A percentile compares a stretch with the other conserved stretches of the same genome.
phyloP scores from a whole-genome alignment of 2,888 invertebrate genomes.

The Pristionchus japonicus region DNA sequence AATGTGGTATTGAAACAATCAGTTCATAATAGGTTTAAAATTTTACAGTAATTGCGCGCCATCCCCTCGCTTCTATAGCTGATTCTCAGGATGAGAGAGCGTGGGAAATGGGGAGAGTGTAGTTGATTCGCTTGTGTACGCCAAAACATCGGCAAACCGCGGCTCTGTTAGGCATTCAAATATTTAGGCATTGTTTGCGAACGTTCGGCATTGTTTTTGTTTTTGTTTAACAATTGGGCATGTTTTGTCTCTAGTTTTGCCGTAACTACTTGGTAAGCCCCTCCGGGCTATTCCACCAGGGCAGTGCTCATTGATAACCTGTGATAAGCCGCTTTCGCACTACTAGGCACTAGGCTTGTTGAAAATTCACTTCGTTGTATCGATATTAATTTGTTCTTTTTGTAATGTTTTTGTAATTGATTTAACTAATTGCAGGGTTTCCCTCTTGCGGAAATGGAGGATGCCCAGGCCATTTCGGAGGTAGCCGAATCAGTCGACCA shows the following conservation, averaged over 20 bases:
- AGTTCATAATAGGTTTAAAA: too few relatives aligned
- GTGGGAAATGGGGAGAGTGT: too few relatives aligned
- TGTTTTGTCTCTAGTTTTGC: not conserved
- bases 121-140: too few relatives aligned
- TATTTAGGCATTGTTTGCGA: not conserved
- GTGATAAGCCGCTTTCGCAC: too few relatives aligned
- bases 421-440: not conserved
- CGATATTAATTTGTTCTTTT: not conserved
- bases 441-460: not conserved
- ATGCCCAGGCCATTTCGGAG: not conserved
- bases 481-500: too few relatives aligned
- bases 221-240: not conserved
- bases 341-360: too few relatives aligned
- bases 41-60: too few relatives aligned
- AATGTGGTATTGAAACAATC: too few relatives aligned
- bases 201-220: not conserved
- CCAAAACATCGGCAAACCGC: too few relatives aligned
- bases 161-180: not conserved
- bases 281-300: too few relatives aligned
- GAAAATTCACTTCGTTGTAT: not conserved
- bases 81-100: too few relatives aligned
- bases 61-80: not conserved
- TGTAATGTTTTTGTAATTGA: not conserved
- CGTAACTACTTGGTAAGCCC: not conserved
- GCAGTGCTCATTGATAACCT: too few relatives aligned